A percentile compares a stretch with the other conserved stretches of the same genome.
phyloP scores from a whole-genome alignment of 2,797 vertebrate genomes.

The Masticophis lateralis region DNA sequence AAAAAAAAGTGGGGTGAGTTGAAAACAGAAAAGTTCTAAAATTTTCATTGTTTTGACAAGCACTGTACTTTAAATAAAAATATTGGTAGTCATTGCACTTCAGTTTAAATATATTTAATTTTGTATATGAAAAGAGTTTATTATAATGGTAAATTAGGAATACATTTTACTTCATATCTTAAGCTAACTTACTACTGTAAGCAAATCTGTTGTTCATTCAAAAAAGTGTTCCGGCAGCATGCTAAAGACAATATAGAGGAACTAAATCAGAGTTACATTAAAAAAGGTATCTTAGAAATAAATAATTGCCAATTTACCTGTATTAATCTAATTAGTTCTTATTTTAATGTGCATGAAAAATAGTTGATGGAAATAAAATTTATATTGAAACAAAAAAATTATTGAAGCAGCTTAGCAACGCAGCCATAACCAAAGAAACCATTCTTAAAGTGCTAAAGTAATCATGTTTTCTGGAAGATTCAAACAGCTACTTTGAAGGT shows the following conservation, averaged over 20 bases:
- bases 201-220: constrained; percentile 18
- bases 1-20: neutral
- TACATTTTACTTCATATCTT: constrained; percentile 21
- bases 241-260: constrained; percentile 23
- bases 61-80: constrained; percentile 19
- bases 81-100: constrained; percentile 6
- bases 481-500: no score
- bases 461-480: no score
- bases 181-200: constrained; percentile 12
- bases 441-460: no score
- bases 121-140: constrained; percentile 22
- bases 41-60: constrained; percentile 5
- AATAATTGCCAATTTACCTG: constrained; percentile 4
- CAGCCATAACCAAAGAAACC: no score
- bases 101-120: neutral
- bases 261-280: constrained; percentile 16
- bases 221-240: constrained; percentile 16
- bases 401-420: no score
- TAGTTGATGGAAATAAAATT: neutral
- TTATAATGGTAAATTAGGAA: constrained; percentile 19
- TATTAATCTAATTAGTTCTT: constrained; percentile 7
- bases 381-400: neutral
- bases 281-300: neutral
- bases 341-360: neutral
- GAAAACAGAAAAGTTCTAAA: constrained; percentile 6